Evolutionary conservation across 1,140 invertebrate species (phyloP), one percentile per base, ranked within the genome.

Genomic region (Littorina saxatilis): DNA sequence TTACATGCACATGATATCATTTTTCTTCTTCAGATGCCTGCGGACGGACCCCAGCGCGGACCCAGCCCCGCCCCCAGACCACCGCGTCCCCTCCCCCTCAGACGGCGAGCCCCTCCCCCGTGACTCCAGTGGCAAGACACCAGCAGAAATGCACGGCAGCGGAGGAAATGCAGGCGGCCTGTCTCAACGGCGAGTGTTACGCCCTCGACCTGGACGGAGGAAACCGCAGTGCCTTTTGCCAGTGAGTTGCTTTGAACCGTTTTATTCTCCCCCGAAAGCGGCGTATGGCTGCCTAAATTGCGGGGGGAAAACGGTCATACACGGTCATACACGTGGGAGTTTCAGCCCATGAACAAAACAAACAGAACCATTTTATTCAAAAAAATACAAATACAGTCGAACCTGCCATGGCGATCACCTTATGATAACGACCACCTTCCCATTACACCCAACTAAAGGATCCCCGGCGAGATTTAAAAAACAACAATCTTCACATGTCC

Each of bases 101-200:
- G 17, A 43, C 68, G 52, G 29, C 39, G 5, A 72, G 29, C 27
- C 40, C 37, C 43, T 80, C 78, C 20, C 77, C 78, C 0, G 79
- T 70, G 29, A 70, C 52, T 23, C 68, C 55, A 37, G 72, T 27
- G 29, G 50, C 61, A 2, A 27, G 80, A 15, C 58, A 78, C 39
- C 52, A 43, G 37, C 76, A 79, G 43, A 55, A 52, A 23, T 84
- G 81, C 66, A 84, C 81, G 27, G 37, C 66, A 2, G 76, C 39
- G 35, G 80, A 84, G 43, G 63, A 66, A 29, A 61, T 37, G 43
- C 35, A 74, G 43, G 52, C 75, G 13, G 58, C 55, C 15, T 84
- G 80, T 58, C 39, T 84, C 15, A 79, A 84, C 40, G 79, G 77
- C 32, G 72, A 68, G 11, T 84, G 80, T 37, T 81, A 78, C 39